A percentile compares a stretch with the other conserved stretches of the same genome.
Conservation (phyloP, 2,113 vertebrate species). For the Cervus canadensis region DNA sequence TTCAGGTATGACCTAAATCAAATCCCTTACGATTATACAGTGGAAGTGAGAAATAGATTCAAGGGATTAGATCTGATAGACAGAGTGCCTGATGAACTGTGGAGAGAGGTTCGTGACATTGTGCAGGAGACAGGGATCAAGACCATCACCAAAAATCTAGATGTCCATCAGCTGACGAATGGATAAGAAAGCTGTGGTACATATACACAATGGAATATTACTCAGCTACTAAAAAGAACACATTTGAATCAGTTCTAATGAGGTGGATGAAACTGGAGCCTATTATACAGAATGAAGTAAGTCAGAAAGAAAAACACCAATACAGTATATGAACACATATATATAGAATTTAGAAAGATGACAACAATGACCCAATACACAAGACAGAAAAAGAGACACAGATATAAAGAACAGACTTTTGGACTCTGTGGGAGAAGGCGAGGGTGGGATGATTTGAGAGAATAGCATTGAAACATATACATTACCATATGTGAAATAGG, state of each 20-base stretch:
- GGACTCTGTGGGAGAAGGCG: background rate
- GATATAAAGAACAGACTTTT: background rate
- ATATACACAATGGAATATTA: background rate
- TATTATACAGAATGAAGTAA: background rate
- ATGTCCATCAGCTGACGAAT: fast-evolving
- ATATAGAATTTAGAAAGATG: background rate
- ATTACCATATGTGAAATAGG: background rate
- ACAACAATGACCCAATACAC: fast-evolving
- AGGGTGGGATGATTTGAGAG: background rate
- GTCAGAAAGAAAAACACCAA: background rate
- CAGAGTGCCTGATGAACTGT: background rate
- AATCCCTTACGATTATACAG: background rate
- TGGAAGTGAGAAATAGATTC: background rate
- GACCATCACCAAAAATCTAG: background rate
- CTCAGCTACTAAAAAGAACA: background rate
- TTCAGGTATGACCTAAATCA: background rate
- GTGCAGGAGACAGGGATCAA: background rate
- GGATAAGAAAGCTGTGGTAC: background rate
- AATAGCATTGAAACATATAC: background rate
- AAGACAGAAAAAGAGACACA: background rate
- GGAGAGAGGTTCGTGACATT: background rate
- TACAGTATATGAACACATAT: background rate
- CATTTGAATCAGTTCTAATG: background rate
- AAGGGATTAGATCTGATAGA: background rate
- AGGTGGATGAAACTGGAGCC: background rate